Evolutionary conservation across 2,797 vertebrate species (phyloP).

Genomic region (Hypotaenidia okinawae): DNA sequence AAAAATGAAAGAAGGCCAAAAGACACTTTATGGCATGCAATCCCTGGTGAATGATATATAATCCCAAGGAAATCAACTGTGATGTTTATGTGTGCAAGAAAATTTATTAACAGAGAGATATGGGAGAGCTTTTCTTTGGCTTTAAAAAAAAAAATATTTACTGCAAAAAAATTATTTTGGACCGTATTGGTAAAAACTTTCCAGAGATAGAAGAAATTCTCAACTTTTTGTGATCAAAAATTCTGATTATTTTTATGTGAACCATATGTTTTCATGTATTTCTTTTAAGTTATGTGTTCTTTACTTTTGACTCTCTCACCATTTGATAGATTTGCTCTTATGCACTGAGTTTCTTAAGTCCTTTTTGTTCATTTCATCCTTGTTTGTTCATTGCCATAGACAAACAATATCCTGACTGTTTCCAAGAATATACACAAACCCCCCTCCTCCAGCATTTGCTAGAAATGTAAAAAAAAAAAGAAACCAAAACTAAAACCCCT

Average conservation of each 20-base stretch:
- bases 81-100: background rate
- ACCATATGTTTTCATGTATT: background rate
- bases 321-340: background rate
- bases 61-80: background rate
- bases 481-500: too few species aligned
- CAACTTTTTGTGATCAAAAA: background rate
- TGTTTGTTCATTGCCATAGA: background rate
- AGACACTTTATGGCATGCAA: background rate
- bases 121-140: fast-evolving
- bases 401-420: background rate
- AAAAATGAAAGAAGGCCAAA: background rate
- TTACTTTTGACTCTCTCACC: background rate
- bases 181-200: background rate
- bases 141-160: background rate
- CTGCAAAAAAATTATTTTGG: background rate
- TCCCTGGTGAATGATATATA: background rate
- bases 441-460: background rate
- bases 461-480: background rate
- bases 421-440: background rate
- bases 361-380: background rate
- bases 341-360: background rate
- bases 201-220: background rate
- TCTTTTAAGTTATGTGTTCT: background rate
- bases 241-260: background rate
- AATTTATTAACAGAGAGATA: background rate